Percentiles rank a stretch among this genome's conserved stretches.
Conservation (phyloP, 2,113 vertebrate genomes). For the Semicossyphus pulcher region DNA sequence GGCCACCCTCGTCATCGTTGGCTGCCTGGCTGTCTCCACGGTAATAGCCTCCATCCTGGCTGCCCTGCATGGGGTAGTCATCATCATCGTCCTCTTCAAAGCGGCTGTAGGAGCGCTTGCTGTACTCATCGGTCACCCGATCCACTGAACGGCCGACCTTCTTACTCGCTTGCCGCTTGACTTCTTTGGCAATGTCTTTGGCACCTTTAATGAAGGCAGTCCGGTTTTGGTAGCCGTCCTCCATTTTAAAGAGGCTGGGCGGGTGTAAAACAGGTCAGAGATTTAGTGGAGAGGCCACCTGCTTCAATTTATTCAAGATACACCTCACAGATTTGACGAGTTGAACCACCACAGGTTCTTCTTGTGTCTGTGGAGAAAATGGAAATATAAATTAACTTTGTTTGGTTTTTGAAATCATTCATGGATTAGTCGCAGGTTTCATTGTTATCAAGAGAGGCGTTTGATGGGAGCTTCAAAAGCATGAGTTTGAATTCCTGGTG, state of each 20-base stretch:
- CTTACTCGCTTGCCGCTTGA: slow-evolving; percentile 92
- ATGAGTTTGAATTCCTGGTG: background rate
- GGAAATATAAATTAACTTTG: slow-evolving; percentile 4
- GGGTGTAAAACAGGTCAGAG: slow-evolving; percentile 5
- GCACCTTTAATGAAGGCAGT: slow-evolving; percentile 96
- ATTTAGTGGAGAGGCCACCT: slow-evolving; percentile 14
- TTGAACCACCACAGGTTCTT: slow-evolving; percentile 5
- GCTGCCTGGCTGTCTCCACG: slow-evolving; percentile 88
- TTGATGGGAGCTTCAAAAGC: background rate
- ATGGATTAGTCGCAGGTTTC: background rate
- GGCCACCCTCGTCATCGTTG: slow-evolving; percentile 87
- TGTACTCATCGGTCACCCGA: slow-evolving; percentile 91
- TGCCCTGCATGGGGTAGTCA: slow-evolving; percentile 85
- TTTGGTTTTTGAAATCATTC: background rate
- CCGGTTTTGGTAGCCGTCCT: slow-evolving; percentile 89
- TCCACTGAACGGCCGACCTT: slow-evolving; percentile 93
- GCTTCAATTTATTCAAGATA: slow-evolving; percentile 31
- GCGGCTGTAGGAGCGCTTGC: slow-evolving; percentile 91
- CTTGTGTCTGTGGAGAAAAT: slow-evolving; percentile 43
- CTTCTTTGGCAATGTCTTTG: slow-evolving; percentile 97
- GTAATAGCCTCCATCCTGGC: slow-evolving; percentile 87
- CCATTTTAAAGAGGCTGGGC: slow-evolving; percentile 83
- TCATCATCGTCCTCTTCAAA: slow-evolving; percentile 96
- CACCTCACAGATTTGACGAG: slow-evolving; percentile 26
- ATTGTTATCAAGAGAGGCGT: background rate